Evolutionary conservation across 2,888 invertebrate species (phyloP).

Genomic region (Ornithoptera priamus): DNA sequence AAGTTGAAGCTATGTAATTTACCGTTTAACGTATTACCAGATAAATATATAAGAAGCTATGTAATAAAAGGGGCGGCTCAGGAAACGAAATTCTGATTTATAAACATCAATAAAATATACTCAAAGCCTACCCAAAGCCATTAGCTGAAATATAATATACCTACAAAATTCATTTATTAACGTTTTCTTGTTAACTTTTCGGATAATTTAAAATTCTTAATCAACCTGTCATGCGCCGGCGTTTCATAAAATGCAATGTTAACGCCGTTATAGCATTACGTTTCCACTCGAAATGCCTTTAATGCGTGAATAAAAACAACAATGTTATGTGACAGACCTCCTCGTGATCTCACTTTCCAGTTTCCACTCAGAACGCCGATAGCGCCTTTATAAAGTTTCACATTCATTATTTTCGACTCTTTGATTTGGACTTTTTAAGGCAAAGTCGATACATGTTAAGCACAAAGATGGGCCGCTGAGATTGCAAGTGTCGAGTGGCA

Average conservation of each 20-base stretch:
- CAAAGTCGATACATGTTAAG: conserved; percentile 55
- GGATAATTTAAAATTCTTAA: conserved; percentile 62
- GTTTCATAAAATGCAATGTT: conserved; percentile 66
- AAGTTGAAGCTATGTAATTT: neutral
- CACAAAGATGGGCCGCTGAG: conserved; percentile 64
- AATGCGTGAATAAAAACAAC: conserved; percentile 61
- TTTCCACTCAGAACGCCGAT: conserved; percentile 52
- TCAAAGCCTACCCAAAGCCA: conserved; percentile 30
- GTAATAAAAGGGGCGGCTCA: conserved; percentile 7
- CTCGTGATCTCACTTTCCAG: conserved; percentile 54
- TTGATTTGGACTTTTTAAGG: conserved; percentile 59
- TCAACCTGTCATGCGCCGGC: conserved; percentile 53
- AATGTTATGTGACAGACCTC: conserved; percentile 64
- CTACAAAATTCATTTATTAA: conserved; percentile 33
- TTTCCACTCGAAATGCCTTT: conserved; percentile 55
- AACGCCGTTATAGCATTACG: conserved; percentile 72
- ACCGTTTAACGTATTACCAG: neutral
- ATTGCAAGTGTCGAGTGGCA: conserved; percentile 58
- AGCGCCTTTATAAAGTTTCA: conserved; percentile 60
- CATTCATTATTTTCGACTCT: conserved; percentile 59
- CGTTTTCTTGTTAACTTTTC: conserved; percentile 39
- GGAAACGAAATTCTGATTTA: conserved; percentile 10
- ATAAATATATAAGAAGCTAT: conserved; percentile 3
- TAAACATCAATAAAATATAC: conserved; percentile 32
- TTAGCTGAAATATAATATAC: conserved; percentile 35